Base-by-base conservation (phyloP, 2,888 invertebrate species). In the Dendrolimus pini region DNA sequence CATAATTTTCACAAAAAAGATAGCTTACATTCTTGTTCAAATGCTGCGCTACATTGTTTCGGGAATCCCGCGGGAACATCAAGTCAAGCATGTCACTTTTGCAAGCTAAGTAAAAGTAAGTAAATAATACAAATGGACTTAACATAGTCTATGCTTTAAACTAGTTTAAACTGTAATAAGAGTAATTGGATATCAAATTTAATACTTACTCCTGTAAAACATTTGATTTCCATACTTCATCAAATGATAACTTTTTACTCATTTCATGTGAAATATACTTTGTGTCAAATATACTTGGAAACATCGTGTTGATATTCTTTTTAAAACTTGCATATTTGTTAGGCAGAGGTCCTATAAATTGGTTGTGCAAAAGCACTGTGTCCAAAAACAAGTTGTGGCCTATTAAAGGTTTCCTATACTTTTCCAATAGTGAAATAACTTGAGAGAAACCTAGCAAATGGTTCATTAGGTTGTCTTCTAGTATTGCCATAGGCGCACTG, bases 311-410 rank as follows among this genome's bases (percentile, higher is more conserved):
- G 0, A 95, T 80, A 58, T 92, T 89, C 55, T 83, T 83, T 78
- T 96, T 96, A 73, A 95, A 96, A 8, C 78, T 75, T 0, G 71
- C 72, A 73, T 95, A 95, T 41, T 86, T 92, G 10, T 92, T 83
- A 42, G 96, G 96, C 56, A 96, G 75, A 0, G 94, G 92, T 56
- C 92, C 91, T 68, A 94, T 92, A 75, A 96, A 96, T 73, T 94
- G 94, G 68, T 94, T 93, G 70, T 94, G 93, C 59, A 96, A 79
- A 41, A 96, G 87, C 67, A 96, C 75, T 1, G 94, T 80, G 78
- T 96, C 96, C 62, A 94, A 80, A 58, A 95, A 89, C 61, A 93
- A 76, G 77, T 97, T 97, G 77, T 96, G 96, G 0, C 95, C 96
- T 41, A 96, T 83, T 30, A 96, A 82, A 3, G 96, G 96, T 83